These are phyloP conservation scores for Danionella dracula DNA, from an alignment of 2,797 vertebrate species.

Conservation along the genomic window DNA sequence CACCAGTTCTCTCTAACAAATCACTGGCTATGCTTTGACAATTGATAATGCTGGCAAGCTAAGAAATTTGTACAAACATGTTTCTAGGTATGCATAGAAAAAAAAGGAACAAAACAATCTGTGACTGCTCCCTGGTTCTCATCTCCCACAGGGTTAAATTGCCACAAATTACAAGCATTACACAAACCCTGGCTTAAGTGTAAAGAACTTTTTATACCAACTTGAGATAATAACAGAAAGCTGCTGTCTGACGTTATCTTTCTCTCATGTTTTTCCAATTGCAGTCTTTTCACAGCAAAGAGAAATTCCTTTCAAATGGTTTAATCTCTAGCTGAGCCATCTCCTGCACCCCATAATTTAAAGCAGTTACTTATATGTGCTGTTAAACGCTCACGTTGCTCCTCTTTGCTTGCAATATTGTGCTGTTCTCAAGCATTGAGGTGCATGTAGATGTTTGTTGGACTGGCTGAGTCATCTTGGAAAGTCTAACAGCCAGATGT, in stretches of 20 bases:
- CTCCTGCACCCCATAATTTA: not conserved
- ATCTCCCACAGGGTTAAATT: conserved; percentile 12
- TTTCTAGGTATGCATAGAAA: no score
- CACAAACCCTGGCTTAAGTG: not conserved
- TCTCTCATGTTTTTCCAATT: conserved; percentile 13
- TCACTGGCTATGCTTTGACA: no score
- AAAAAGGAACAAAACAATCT: no score
- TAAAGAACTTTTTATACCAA: not conserved
- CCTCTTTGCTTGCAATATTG: conserved; percentile 1
- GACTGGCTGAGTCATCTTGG: conserved; percentile 47
- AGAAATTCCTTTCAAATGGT: not conserved
- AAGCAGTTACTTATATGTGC: not conserved
- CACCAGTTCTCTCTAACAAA: no score
- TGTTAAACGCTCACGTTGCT: conserved; percentile 9
- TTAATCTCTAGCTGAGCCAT: conserved; percentile 2
- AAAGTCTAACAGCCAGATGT: conserved; percentile 66
- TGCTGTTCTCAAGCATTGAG: conserved; percentile 16
- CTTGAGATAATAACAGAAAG: not conserved
- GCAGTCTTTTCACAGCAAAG: not conserved
- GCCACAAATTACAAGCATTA: conserved; percentile 24
- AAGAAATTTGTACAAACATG: no score
- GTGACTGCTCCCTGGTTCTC: no score
- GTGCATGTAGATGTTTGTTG: conserved; percentile 27
- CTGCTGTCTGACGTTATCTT: not conserved
- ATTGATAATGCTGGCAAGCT: no score